These are phyloP conservation scores for Parnassius smintheus DNA, from an alignment of 2,888 invertebrate species.

Conservation along the genomic window DNA sequence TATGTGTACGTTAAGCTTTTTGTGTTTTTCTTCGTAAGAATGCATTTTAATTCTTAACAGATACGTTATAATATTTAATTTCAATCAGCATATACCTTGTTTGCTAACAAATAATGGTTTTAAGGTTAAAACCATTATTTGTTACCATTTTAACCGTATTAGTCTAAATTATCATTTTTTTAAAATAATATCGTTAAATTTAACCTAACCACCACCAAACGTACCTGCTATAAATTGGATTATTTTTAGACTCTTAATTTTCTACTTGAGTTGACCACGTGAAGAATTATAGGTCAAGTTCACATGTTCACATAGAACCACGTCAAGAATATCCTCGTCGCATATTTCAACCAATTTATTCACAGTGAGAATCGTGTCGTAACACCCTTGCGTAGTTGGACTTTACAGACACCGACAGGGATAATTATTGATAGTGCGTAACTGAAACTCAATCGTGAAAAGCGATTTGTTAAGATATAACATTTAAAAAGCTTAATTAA, in stretches of 20 bases:
- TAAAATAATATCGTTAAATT: no score
- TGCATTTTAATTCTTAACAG: no score
- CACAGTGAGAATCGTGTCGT: conserved; percentile 41
- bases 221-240: background rate
- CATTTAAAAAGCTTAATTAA: no score
- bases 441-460: background rate
- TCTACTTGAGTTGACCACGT: conserved; percentile 10
- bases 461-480: background rate
- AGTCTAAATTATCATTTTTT: no score
- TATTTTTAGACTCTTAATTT: conserved; percentile 8
- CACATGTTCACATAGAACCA: conserved; percentile 31
- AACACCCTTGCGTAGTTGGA: conserved; percentile 33
- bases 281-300: conserved; percentile 44
- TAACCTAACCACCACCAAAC: no score
- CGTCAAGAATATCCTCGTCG: conserved; percentile 33
- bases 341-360: conserved; percentile 38
- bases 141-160: no score
- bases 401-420: conserved; percentile 36
- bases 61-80: no score
- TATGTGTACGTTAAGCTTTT: no score
- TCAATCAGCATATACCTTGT: no score
- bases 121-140: no score
- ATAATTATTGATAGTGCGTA: conserved; percentile 15
- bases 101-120: no score
- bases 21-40: no score